Base-by-base conservation (phyloP, 2,797 vertebrate species). In the Petrocephalus sullivani region DNA sequence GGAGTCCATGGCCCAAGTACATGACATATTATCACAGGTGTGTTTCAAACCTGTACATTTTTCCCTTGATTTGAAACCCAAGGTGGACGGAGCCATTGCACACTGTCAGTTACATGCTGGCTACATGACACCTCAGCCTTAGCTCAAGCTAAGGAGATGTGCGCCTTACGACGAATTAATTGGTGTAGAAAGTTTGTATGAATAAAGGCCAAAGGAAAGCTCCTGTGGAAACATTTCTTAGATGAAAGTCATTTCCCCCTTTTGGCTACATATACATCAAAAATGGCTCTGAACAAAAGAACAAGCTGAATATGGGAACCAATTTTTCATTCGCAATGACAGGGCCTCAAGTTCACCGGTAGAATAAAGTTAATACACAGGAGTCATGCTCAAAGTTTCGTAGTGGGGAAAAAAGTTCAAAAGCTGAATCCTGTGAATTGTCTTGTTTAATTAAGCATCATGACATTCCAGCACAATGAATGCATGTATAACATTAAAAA, bases 241-340 rank as follows among this genome's bases (percentile, higher is more conserved):
- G 87, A 87, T 82, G 53, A 78, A 87, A 87, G 87, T 58, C 87
- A 87, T 53, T 49, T 82, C 75, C 67, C 23, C 64, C 87, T 56
- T 87, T 75, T 87, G 86, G 86, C 86, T 21, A 37, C 1, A 1
- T 87, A 75, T 75, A 87, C 49, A 81, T 82, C 28, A 88, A 85
- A 82, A 84, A 83, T 56, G 61, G 67, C 7, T 56, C 87, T 41
- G 87, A 67, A 82, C 71, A 23, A 60, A 75, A 53, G 16, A 49
- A 9, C 51, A 57, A 54, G 51, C 87, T 54, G 14, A 54, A 53
- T 56, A 54, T 14, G 53, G 23, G 19, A 87, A 23, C 14, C 28
- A 37, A 78, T 53, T 37, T 78, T 60, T 60, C 85, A 58, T 33
- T 58, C 1, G 21, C 23, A 37, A 46, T 58, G 85, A 86, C 85